Evolutionary conservation across 2,888 invertebrate species (phyloP), one percentile per base, ranked within the genome.

Genomic region (Troides helena): DNA sequence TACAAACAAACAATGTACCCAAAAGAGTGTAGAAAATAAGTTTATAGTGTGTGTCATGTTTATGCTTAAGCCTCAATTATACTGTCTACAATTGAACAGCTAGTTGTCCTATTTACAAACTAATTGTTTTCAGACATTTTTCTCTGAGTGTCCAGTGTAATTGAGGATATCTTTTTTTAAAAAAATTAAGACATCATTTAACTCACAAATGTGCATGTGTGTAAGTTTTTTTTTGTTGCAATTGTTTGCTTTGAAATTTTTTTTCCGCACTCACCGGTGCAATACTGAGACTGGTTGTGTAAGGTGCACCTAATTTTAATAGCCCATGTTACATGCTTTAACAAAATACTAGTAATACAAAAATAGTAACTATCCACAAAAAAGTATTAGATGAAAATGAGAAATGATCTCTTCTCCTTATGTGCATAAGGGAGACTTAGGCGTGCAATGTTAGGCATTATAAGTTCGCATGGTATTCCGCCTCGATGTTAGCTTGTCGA

Each of bases 401-500:
- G 57, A 10, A 10, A 21, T 17, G 10, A 57, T 3, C 21, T 8
- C 30, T 30, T 30, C 30, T 30, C 30, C 4, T 30, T 30, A 3
- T 30, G 30, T 30, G 30, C 25, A 62, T 66, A 50, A 62, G 25
- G 43, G 18, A 63, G 62, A 57, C 58, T 68, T 65, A 64, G 57
- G 68, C 68, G 65, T 65, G 43, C 67, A 70, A 67, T 65, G 72
- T 50, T 69, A 67, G 63, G 43, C 18, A 23, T 23, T 21, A 59
- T 21, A 65, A 39, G 60, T 50, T 46, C 39, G 65, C 70, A 79
- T 77, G 72, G 73, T 76, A 69, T 84, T 82, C 77, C 85, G 87
- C 87, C 87, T 87, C 86, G 82, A 76, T 85, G 84, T 86, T 90
- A 93, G 89, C 82, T 79, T 87, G 85, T 86, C 93, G 70, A 80